Percentiles rank a stretch among this genome's conserved stretches.
phyloP scores from a whole-genome alignment of 2,888 invertebrate species.

The Caenorhabditis sp. region DNA sequence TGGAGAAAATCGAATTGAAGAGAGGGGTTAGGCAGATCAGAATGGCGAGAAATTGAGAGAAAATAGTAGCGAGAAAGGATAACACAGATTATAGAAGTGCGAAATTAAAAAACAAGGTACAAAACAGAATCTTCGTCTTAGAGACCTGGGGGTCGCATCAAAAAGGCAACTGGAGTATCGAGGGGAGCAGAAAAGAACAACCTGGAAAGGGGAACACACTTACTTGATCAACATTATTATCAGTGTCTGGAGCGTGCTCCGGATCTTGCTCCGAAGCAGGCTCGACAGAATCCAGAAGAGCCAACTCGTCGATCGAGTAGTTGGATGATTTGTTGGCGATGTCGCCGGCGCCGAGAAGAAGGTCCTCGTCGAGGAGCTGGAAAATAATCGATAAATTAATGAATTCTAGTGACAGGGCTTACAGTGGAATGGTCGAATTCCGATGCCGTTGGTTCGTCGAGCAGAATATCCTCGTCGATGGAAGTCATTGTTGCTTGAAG shows the following conservation, averaged over 20 bases:
- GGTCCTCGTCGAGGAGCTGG: constrained; percentile 55
- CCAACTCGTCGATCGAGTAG: constrained; percentile 27
- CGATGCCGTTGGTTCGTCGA: constrained; percentile 22
- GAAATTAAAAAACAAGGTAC: constrained; percentile 29
- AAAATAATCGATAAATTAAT: background rate
- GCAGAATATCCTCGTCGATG: constrained; percentile 58
- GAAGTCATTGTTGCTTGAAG: constrained; percentile 23
- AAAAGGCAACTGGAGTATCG: constrained; percentile 5
- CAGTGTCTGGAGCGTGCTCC: constrained; percentile 16
- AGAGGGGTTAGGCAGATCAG: constrained; percentile 52
- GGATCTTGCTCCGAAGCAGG: constrained; percentile 30
- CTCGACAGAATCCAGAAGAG: constrained; percentile 18
- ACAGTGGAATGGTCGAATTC: constrained; percentile 47
- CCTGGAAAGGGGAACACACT: constrained; percentile 39
- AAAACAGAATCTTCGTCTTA: constrained; percentile 33
- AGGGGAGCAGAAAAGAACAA: background rate
- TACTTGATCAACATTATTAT: constrained; percentile 46
- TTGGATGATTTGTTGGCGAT: constrained; percentile 20
- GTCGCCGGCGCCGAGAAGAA: constrained; percentile 53
- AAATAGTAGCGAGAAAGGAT: background rate
- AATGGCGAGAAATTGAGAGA: constrained; percentile 8
- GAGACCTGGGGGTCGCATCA: too few species aligned
- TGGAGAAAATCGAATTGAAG: background rate
- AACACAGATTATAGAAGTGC: constrained; percentile 44
- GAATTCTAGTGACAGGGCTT: background rate